Evolutionary conservation across 2,888 invertebrate species (phyloP).

Genomic region (Augochlorella aurata): DNA sequence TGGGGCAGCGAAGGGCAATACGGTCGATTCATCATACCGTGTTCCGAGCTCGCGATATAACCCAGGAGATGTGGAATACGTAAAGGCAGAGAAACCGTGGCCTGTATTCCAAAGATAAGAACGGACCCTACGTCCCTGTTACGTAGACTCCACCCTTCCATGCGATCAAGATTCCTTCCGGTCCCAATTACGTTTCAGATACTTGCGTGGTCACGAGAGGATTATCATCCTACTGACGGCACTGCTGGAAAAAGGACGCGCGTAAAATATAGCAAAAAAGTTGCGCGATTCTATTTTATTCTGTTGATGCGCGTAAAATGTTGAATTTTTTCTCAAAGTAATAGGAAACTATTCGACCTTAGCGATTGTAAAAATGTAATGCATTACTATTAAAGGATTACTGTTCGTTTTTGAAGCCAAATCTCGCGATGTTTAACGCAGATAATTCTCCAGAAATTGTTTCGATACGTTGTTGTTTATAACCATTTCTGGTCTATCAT

Average conservation of each 20-base stretch:
- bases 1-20: slow-evolving; percentile 72
- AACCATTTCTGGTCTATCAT: too few species aligned
- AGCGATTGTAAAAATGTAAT: too few species aligned
- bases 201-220: slow-evolving; percentile 57
- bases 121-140: slow-evolving; percentile 76
- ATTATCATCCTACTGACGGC: slow-evolving; percentile 33
- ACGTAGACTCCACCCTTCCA: slow-evolving; percentile 47
- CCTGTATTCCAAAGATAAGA: slow-evolving; percentile 79
- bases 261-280: not conserved
- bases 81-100: slow-evolving; percentile 64
- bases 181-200: slow-evolving; percentile 52
- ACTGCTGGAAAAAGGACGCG: slow-evolving; percentile 3
- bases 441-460: too few species aligned
- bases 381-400: too few species aligned
- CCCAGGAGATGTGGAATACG: slow-evolving; percentile 67
- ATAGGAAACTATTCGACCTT: too few species aligned
- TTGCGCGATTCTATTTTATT: not conserved
- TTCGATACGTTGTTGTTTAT: too few species aligned
- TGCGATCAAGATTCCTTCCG: slow-evolving; percentile 54
- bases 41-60: slow-evolving; percentile 57
- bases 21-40: slow-evolving; percentile 80
- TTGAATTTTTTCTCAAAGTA: too few species aligned
- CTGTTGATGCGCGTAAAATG: too few species aligned
- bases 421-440: too few species aligned
- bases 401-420: too few species aligned